These are phyloP conservation scores for Microtus montanus DNA, from an alignment of 2,113 vertebrate species.

Conservation along the genomic window DNA sequence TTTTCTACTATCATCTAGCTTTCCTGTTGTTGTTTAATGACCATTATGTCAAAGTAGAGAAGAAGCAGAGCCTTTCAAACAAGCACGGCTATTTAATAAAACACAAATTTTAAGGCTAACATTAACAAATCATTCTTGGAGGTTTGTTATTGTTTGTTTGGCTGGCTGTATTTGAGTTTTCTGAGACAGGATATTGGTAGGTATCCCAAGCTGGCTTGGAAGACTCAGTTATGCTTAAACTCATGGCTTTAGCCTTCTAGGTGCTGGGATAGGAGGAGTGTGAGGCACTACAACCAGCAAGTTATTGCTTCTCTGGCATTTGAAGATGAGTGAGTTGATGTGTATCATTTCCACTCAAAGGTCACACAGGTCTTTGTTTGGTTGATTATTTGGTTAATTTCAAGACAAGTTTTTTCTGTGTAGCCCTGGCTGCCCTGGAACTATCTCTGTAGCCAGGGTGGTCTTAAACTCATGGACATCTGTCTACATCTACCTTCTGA, in stretches of 20 bases:
- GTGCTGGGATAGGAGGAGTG: neutral
- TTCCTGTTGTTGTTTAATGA: neutral
- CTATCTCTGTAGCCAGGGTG: neutral
- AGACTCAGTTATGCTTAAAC: neutral
- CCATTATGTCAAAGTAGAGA: neutral
- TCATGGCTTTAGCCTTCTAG: neutral
- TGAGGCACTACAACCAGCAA: neutral
- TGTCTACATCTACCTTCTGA: neutral
- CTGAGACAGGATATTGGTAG: neutral
- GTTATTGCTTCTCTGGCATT: conserved; percentile 19
- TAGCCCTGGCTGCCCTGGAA: neutral
- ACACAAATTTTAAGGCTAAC: conserved; percentile 21
- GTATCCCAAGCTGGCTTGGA: neutral
- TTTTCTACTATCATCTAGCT: neutral
- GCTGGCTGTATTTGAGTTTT: neutral
- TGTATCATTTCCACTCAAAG: neutral
- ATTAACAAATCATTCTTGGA: neutral
- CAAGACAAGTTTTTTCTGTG: neutral
- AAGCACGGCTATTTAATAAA: conserved; percentile 32
- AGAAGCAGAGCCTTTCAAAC: conserved; percentile 7
- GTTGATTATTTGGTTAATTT: neutral
- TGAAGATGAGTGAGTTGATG: conserved; percentile 22
- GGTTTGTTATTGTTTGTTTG: neutral
- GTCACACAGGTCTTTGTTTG: neutral
- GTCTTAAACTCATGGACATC: neutral